Evolutionary conservation across 2,888 invertebrate genomes (phyloP).

Genomic region (Papilio elwesi): DNA sequence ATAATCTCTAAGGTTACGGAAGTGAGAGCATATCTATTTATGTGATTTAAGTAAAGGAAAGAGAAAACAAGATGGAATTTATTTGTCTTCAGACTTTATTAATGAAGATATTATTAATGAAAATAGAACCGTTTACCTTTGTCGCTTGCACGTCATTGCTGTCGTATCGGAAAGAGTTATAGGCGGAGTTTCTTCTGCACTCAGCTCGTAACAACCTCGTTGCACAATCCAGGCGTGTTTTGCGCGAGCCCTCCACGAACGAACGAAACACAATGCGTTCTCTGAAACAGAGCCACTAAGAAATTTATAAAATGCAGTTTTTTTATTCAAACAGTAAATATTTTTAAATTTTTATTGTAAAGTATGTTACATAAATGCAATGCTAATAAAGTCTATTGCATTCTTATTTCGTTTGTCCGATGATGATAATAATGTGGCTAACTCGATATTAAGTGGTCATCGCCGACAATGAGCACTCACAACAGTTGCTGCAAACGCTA

Average conservation of each 20-base stretch:
- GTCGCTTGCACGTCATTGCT: conserved; percentile 69
- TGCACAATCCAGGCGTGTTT: conserved; percentile 75
- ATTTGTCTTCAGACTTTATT: neutral
- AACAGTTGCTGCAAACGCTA: too few relatives aligned
- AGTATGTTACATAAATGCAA: too few relatives aligned
- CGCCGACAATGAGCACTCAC: too few relatives aligned
- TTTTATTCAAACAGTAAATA: neutral
- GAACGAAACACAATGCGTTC: conserved; percentile 74
- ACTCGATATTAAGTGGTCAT: too few relatives aligned
- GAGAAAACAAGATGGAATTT: neutral
- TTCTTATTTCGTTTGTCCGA: too few relatives aligned
- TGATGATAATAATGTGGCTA: too few relatives aligned
- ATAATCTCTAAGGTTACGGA: too few relatives aligned
- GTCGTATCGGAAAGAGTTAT: conserved; percentile 57
- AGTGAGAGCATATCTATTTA: too few relatives aligned
- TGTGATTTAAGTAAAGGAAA: neutral
- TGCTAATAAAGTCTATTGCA: too few relatives aligned
- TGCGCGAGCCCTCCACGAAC: conserved; percentile 70
- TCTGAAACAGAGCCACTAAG: conserved; percentile 52
- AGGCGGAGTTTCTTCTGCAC: conserved; percentile 57
- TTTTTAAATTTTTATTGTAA: too few relatives aligned
- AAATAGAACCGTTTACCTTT: conserved; percentile 55
- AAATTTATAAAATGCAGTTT: neutral
- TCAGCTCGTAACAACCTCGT: conserved; percentile 69
- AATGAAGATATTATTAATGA: neutral